Conservation (phyloP, 1,140 invertebrate genomes). For the Lordiphosa stackelbergi region DNA sequence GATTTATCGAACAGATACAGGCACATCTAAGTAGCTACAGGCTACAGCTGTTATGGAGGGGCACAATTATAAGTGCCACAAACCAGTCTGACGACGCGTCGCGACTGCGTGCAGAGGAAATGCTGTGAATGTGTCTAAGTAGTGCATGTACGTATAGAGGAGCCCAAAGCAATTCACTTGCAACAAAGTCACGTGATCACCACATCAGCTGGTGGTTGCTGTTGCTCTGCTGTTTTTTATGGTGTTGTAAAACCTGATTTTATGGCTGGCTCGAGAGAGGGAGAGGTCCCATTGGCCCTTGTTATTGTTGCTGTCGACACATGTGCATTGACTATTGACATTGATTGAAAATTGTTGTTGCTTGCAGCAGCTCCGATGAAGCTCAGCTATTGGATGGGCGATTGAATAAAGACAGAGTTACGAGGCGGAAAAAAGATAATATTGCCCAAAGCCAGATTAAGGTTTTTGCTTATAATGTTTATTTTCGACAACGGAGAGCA, state of each 20-base stretch:
- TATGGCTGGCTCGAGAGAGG: too few relatives aligned
- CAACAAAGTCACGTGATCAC: constrained; percentile 64
- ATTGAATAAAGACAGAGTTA: too few relatives aligned
- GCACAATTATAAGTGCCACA: too few relatives aligned
- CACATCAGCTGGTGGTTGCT: constrained; percentile 39
- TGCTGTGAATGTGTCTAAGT: constrained; percentile 2
- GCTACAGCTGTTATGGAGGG: constrained; percentile 5
- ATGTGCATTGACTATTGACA: constrained; percentile 59
- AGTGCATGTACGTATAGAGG: not conserved
- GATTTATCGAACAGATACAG: constrained; percentile 44
- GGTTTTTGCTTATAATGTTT: too few relatives aligned
- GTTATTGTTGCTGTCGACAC: constrained; percentile 16
- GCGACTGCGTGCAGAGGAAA: not conserved
- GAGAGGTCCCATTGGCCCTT: constrained; percentile 8
- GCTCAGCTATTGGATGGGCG: too few relatives aligned
- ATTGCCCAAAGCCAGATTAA: too few relatives aligned
- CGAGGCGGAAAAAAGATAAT: too few relatives aligned
- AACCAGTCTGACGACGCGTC: too few relatives aligned
- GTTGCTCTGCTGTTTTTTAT: constrained; percentile 11
- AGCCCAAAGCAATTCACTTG: constrained; percentile 28
- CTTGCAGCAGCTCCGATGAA: constrained; percentile 13
- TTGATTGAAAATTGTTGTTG: constrained; percentile 57
- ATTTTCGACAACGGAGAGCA: too few relatives aligned
- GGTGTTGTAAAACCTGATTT: constrained; percentile 45
- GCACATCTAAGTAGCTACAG: not conserved